Conservation (phyloP, 2,113 vertebrate genomes). For the Ceyx melanurus region DNA sequence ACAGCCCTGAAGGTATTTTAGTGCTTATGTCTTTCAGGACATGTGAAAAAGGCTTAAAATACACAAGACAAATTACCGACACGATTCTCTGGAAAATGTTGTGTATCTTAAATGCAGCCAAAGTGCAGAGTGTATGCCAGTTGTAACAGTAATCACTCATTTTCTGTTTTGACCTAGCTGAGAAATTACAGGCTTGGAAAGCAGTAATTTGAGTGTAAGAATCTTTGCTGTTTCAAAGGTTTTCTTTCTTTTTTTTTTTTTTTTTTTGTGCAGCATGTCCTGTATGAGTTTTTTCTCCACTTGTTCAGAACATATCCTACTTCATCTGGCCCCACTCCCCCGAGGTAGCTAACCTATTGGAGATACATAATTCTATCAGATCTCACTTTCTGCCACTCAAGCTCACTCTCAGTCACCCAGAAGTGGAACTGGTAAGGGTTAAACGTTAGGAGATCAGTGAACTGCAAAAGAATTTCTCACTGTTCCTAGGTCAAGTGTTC, state of each 20-base stretch:
- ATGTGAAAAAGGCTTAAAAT: slow-evolving; percentile 58
- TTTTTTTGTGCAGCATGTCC: neutral
- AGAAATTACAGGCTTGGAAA: slow-evolving; percentile 63
- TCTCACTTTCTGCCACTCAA: neutral
- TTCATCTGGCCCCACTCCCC: neutral
- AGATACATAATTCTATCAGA: neutral
- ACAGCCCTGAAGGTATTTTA: slow-evolving; percentile 38
- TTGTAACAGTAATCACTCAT: slow-evolving; percentile 67
- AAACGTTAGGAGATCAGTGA: neutral
- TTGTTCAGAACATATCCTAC: neutral
- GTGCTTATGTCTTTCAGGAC: slow-evolving; percentile 59
- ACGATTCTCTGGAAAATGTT: slow-evolving; percentile 60
- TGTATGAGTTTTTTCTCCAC: neutral
- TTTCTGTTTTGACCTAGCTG: slow-evolving; percentile 65
- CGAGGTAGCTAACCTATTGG: neutral
- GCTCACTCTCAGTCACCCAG: neutral
- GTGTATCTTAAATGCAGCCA: slow-evolving; percentile 66
- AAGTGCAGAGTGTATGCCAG: slow-evolving; percentile 61
- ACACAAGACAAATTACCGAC: slow-evolving; percentile 57
- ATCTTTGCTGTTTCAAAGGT: slow-evolving; percentile 37
- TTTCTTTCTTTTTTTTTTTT: neutral
- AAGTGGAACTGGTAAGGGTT: slow-evolving; percentile 3
- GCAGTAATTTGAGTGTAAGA: slow-evolving; percentile 30
- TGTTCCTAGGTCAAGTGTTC: slow-evolving; percentile 45
- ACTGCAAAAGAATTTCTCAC: slow-evolving; percentile 11